These are phyloP conservation scores for Cossypha niveicapilla DNA, from an alignment of 2,797 vertebrate species.

Conservation along the genomic window DNA sequence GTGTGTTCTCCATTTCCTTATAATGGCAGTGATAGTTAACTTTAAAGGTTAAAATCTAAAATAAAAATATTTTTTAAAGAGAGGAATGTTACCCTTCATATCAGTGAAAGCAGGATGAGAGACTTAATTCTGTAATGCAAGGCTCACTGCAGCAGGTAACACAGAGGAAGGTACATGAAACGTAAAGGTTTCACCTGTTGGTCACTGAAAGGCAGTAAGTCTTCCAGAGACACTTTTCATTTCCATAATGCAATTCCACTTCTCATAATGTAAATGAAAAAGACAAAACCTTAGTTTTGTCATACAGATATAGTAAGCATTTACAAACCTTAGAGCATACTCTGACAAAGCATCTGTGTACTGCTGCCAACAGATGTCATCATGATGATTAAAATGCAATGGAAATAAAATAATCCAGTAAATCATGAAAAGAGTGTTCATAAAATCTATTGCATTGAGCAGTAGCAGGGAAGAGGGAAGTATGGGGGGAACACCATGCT, in stretches of 20 bases:
- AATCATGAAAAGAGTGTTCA: background rate
- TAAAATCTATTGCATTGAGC: slow-evolving; percentile 2
- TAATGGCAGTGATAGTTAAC: background rate
- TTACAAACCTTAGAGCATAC: background rate
- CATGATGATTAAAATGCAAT: slow-evolving; percentile 58
- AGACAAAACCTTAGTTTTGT: background rate
- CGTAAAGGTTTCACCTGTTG: background rate
- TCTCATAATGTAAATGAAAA: background rate
- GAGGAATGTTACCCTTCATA: background rate
- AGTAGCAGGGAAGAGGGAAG: background rate
- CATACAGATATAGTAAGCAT: background rate
- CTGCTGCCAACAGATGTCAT: slow-evolving; percentile 58
- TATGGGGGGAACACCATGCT: background rate
- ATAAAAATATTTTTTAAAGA: background rate
- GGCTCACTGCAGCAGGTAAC: background rate
- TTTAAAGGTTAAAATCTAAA: background rate
- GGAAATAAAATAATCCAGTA: slow-evolving; percentile 61
- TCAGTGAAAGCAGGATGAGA: background rate
- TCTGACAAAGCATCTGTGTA: slow-evolving; percentile 26
- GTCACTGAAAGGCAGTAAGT: background rate
- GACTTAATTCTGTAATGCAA: background rate
- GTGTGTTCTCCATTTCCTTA: background rate
- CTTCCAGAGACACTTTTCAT: background rate
- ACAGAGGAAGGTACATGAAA: background rate
- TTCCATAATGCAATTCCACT: background rate